Evolutionary conservation across 2,888 invertebrate genomes (phyloP), one percentile per base, ranked within the genome.

Genomic region (Hemicrepidius hirtus): DNA sequence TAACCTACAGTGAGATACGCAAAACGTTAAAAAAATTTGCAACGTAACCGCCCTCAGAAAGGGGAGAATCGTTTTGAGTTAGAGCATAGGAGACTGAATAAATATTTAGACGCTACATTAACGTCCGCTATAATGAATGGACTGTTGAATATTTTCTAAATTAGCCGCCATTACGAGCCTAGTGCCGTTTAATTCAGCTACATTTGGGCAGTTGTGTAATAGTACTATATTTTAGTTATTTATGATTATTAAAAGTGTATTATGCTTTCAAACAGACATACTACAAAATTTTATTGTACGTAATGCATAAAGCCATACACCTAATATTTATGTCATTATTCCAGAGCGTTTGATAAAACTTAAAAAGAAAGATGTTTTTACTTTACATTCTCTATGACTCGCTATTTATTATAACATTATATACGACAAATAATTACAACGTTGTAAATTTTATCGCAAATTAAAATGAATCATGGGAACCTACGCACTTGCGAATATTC

Each of bases 21-120:
- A 3, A 57, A 55, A 66, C n/a, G 13, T 24, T 32, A 50, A 66
- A 60, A 41, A 28, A 9, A 12, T 21, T 20, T 28, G 35, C 18
- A 49, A 46, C 37, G 32, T 16, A 50, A 65, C 37, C 24, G 49
- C 37, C 18, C 41, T 28, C 57, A 40, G 65, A 53, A 65, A 53
- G 24, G 65, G 53, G 65, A 50, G 53, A 53, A 53, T 65, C 37
- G 40, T 65, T 65, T 65, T 53, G 65, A 53, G 53, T 53, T 57
- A 63, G 10, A 18, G 21, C 21, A n/a, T 28, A 32, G 37, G 53
- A 63, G 62, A 69, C 53, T 32, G 44, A 63, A 69, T 63, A 69
- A 69, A 69, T 69, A 68, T 72, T 67, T 72, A 64, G 63, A 63
- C 41, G 41, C 63, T 37, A 57, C 72, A 72, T 72, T 72, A 72